Evolutionary conservation across 2,888 invertebrate species (phyloP).

Genomic region (Drosophila austrosaltans): DNA sequence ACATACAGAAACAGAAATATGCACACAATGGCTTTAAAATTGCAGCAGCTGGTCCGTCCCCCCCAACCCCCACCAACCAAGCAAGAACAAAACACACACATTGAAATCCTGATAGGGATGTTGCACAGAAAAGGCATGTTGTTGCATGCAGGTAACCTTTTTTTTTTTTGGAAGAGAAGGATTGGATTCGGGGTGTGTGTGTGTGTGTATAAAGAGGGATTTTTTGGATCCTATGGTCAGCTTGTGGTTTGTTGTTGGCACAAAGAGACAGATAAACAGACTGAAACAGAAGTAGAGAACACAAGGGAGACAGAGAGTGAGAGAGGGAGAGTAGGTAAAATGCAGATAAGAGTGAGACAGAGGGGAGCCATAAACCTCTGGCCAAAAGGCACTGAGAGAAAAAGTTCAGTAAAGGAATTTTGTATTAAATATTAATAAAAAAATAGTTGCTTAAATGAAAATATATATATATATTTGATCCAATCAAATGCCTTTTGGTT

Average conservation of each 20-base stretch:
- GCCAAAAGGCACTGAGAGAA: background rate
- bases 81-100: constrained; percentile 31
- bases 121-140: background rate
- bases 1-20: constrained; percentile 5
- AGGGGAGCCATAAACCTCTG: too few species aligned
- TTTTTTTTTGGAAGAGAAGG: background rate
- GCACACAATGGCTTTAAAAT: constrained; percentile 64
- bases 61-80: constrained; percentile 44
- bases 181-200: background rate
- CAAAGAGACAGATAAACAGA: constrained; percentile 17
- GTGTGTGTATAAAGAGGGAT: background rate
- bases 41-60: constrained; percentile 53
- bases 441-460: too few species aligned
- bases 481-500: too few species aligned
- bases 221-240: constrained; percentile 24
- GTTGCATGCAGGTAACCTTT: background rate
- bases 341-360: too few species aligned
- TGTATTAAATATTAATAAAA: too few species aligned
- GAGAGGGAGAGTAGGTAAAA: background rate
- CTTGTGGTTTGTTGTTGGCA: constrained; percentile 38
- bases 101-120: constrained; percentile 19
- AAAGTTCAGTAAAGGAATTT: background rate
- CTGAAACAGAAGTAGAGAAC: background rate
- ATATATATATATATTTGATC: too few species aligned
- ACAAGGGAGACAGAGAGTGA: background rate